phyloP scores from a whole-genome alignment of 2,113 vertebrate genomes.

The Nipponia nippon region DNA sequence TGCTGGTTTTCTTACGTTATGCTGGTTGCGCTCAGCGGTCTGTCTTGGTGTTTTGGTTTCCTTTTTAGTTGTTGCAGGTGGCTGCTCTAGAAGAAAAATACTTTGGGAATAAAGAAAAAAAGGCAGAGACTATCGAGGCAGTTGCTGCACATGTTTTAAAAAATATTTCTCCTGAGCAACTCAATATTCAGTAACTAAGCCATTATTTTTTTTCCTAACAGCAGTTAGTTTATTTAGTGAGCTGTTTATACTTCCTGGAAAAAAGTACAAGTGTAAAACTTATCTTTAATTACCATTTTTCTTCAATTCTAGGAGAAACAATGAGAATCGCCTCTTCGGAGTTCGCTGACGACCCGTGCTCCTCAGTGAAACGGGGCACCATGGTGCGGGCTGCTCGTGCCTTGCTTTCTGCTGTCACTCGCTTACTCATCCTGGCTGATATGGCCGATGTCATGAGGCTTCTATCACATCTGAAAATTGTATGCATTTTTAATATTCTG shows the following conservation, averaged over 20 bases:
- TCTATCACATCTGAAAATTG: conserved; percentile 94
- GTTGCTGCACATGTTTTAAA: background rate
- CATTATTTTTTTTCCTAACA: background rate
- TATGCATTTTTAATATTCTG: background rate
- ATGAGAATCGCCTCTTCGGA: conserved; percentile 95
- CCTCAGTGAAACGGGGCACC: conserved; percentile 94
- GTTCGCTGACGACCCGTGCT: conserved; percentile 96
- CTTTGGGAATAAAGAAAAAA: background rate
- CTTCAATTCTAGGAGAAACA: conserved; percentile 78
- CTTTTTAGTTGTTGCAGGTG: background rate
- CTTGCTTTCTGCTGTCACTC: conserved; percentile 93
- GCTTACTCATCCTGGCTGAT: conserved; percentile 95
- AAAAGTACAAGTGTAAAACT: accelerated
- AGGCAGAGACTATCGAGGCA: background rate
- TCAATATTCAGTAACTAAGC: background rate
- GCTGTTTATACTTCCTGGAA: accelerated
- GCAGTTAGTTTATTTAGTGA: background rate
- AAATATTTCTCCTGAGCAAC: background rate
- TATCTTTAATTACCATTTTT: accelerated
- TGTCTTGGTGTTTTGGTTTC: background rate
- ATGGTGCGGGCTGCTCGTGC: conserved; percentile 96
- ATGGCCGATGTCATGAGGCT: conserved; percentile 99
- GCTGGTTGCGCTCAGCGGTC: background rate
- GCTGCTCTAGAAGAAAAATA: background rate
- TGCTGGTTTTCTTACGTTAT: no score